Evolutionary conservation across 2,888 invertebrate species (phyloP), one percentile per base, ranked within the genome.

Genomic region (Drepana falcataria): DNA sequence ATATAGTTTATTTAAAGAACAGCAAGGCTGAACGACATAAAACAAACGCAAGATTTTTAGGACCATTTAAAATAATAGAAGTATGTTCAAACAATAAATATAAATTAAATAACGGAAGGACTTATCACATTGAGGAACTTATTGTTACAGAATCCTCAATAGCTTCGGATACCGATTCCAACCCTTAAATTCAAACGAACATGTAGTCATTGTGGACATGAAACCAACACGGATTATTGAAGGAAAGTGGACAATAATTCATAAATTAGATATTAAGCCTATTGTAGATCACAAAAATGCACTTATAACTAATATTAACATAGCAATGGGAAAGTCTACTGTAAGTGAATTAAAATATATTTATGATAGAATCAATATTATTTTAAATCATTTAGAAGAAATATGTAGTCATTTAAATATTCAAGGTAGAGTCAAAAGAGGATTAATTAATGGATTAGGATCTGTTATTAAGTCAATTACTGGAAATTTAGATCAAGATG

Each of bases 81-180:
- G 21, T 21, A 21, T 37, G 37, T 1, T 37, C 37, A 37, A 37
- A 37, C 37, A 56, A 58, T 40, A 60, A 60, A 48, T 60, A 55
- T 55, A 60, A 48, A 54, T 53, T 60, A 44, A 58, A 33, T 40
- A 56, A 60, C 51, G 56, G 54, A 2, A 51, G 40, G 52, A 52
- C 47, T 35, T 60, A 58, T 55, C 60, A 58, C 35, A 40, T 58
- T 47, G 56, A 60, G 37, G 58, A 58, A 60, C 55, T 58, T 40
- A 7, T 55, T 56, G 56, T 60, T 58, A 40, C 58, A 60, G 55
- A 51, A 6, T 51, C 52, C 2, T 52, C 58, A 48, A 5, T 48
- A 21, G 35, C 47, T 35, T 54, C 48, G 57, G 54, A 54, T 59
- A 53, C 49, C 57, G 55, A 35, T 57, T 59, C 54, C 44, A 48